phyloP scores from a whole-genome alignment of 2,888 invertebrate species.

The Monochamus alternatus region DNA sequence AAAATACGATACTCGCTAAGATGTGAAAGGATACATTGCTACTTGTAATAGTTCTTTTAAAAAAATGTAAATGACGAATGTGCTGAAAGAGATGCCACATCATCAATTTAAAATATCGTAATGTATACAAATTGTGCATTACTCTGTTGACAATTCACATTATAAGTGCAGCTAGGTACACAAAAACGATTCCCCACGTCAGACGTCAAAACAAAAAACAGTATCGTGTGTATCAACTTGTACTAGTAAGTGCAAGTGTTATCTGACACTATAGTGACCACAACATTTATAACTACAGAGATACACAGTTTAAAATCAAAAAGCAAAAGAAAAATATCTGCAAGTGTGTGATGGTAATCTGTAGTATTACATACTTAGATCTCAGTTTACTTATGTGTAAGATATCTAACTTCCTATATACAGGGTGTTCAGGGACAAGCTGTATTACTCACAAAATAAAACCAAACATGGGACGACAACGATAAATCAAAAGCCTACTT shows the following conservation, averaged over 20 bases:
- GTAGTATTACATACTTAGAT: slow-evolving; percentile 38
- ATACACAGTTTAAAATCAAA: slow-evolving; percentile 37
- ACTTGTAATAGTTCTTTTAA: too few species aligned
- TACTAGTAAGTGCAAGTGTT: slow-evolving; percentile 26
- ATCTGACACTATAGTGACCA: slow-evolving; percentile 25
- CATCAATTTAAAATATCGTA: too few species aligned
- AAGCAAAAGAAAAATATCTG: slow-evolving; percentile 46
- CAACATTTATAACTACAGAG: slow-evolving; percentile 39
- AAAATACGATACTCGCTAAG: too few species aligned
- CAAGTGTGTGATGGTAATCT: slow-evolving; percentile 63
- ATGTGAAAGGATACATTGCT: too few species aligned
- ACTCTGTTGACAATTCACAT: not conserved
- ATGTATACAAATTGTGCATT: not conserved
- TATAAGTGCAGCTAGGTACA: slow-evolving; percentile 20
- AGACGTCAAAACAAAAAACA: not conserved
- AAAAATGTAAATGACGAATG: too few species aligned
- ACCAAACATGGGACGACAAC: slow-evolving; percentile 11
- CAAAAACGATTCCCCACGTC: not conserved
- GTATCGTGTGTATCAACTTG: slow-evolving; percentile 30
- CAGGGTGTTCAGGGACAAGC: slow-evolving; percentile 41
- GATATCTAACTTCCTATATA: slow-evolving; percentile 43
- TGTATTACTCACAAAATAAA: slow-evolving; percentile 17
- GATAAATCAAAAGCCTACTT: slow-evolving; percentile 23
- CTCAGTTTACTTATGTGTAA: slow-evolving; percentile 37
- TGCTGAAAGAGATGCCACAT: too few species aligned